A percentile compares a stretch with the other conserved stretches of the same genome.
phyloP scores from a whole-genome alignment of 2,888 invertebrate genomes.

The Troilus luridus region DNA sequence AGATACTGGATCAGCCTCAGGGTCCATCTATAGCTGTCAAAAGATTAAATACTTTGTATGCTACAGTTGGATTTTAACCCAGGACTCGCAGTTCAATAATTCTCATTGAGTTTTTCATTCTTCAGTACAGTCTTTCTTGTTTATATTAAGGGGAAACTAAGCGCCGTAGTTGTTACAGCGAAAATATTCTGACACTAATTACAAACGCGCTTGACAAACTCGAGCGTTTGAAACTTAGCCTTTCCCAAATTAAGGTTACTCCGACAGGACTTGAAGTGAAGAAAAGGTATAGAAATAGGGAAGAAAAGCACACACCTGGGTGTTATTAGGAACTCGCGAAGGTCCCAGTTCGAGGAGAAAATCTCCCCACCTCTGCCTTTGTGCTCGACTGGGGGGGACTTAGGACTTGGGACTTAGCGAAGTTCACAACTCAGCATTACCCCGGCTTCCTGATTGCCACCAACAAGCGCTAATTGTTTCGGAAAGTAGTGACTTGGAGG shows the following conservation, averaged over 20 bases:
- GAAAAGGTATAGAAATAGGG: neutral
- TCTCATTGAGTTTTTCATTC: too few species aligned
- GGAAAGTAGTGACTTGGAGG: neutral
- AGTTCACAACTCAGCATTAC: slow-evolving; percentile 21
- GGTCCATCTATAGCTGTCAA: too few species aligned
- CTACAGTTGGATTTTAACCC: too few species aligned
- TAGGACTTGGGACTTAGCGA: neutral
- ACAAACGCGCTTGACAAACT: too few species aligned
- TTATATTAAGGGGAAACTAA: too few species aligned
- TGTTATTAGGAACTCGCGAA: neutral
- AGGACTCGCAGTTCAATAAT: too few species aligned
- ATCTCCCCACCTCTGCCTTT: neutral
- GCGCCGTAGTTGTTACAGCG: too few species aligned
- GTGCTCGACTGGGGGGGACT: neutral
- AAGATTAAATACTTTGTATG: too few species aligned
- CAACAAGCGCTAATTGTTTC: slow-evolving; percentile 3
- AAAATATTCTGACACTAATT: too few species aligned
- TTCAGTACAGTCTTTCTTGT: too few species aligned
- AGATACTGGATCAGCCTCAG: too few species aligned
- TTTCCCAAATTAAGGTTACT: neutral
- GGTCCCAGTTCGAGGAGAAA: neutral
- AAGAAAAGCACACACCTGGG: neutral
- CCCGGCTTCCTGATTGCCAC: neutral
- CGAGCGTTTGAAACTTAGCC: neutral
- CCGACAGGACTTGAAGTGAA: neutral